Evolutionary conservation across 2,888 invertebrate species (phyloP).

Genomic region (Aquatica leii): DNA sequence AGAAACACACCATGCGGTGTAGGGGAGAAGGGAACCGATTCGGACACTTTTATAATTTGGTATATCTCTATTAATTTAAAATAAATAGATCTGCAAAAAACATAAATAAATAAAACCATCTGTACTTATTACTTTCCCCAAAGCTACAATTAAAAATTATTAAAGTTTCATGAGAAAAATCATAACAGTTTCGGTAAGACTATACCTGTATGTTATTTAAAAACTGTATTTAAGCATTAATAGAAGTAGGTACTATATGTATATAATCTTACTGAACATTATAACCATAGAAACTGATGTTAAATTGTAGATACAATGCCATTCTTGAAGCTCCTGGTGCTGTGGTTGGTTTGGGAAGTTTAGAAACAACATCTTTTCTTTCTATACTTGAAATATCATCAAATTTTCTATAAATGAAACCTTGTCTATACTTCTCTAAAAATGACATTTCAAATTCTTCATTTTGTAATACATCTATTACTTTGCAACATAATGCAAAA

Average conservation of each 20-base stretch:
- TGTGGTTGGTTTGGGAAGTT: conserved; percentile 1
- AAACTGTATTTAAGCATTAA: background rate
- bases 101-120: background rate
- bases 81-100: conserved; percentile 2
- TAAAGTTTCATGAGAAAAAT: background rate
- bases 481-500: background rate
- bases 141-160: background rate
- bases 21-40: no score
- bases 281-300: conserved; percentile 3
- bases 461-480: conserved; percentile 5
- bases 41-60: no score
- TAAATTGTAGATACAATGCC: background rate
- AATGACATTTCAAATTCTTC: conserved; percentile 1
- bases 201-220: conserved; percentile 3
- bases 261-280: background rate
- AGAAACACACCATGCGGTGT: no score
- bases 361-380: background rate
- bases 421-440: background rate
- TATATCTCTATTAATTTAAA: no score
- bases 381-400: no score
- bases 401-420: conserved; percentile 2
- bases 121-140: background rate
- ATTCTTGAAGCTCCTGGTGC: background rate
- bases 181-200: background rate
- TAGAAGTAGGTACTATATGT: background rate